Conservation (phyloP, 2,797 vertebrate species). For the Gymnopithys bicolor region DNA sequence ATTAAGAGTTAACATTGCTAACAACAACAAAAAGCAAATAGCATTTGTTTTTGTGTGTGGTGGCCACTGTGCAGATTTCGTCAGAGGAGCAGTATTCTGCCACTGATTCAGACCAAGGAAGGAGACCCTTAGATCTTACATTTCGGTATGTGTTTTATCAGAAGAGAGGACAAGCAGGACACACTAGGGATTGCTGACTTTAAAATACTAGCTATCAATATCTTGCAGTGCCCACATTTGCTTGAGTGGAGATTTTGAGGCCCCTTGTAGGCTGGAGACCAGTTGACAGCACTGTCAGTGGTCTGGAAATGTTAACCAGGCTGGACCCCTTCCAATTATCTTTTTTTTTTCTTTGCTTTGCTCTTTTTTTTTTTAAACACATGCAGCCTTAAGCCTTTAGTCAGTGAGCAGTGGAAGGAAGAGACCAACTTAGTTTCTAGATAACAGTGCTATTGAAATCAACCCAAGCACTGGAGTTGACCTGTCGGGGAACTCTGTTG, state of each 20-base stretch:
- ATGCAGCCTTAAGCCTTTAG: neutral
- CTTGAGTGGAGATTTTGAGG: neutral
- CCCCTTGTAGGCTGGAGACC: neutral
- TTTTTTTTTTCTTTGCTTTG: rapidly evolving
- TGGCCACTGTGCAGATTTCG: neutral
- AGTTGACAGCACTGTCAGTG: neutral
- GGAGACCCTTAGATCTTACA: neutral
- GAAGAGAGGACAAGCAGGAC: neutral
- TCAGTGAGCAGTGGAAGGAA: neutral
- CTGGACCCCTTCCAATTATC: neutral
- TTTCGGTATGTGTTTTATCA: neutral
- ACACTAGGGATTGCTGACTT: neutral
- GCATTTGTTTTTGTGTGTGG: neutral
- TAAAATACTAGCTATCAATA: neutral
- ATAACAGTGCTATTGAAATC: conserved; percentile 15
- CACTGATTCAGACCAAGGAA: neutral
- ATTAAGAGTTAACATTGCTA: neutral
- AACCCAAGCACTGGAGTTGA: neutral
- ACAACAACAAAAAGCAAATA: neutral
- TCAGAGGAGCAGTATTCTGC: neutral
- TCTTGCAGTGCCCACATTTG: neutral
- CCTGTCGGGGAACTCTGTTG: neutral
- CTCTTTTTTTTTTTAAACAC: neutral
- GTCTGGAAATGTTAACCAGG: neutral
- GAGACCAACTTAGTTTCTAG: neutral